Percentiles rank a stretch among this genome's conserved stretches.
Conservation (phyloP, 2,888 invertebrate species). For the Spodoptera picta region DNA sequence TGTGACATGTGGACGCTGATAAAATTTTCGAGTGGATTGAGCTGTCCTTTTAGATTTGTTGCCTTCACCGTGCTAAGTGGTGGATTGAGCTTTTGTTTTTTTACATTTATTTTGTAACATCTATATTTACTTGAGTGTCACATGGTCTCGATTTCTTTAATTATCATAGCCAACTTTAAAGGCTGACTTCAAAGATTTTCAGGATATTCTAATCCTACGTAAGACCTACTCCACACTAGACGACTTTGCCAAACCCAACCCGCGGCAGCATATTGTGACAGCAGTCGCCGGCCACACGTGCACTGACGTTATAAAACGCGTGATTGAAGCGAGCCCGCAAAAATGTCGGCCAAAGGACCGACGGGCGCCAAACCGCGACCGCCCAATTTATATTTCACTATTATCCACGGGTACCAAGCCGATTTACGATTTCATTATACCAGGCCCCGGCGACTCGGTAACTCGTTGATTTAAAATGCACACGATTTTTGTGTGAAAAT, state of each 20-base stretch:
- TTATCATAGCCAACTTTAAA: too few relatives aligned
- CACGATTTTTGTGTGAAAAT: constrained; percentile 64
- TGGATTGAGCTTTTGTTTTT: too few relatives aligned
- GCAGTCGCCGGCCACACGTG: constrained; percentile 51
- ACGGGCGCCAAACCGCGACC: constrained; percentile 78
- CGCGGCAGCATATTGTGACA: constrained; percentile 26
- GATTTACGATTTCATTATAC: constrained; percentile 84
- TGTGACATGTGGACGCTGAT: constrained; percentile 38
- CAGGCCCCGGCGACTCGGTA: constrained; percentile 58
- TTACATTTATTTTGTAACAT: too few relatives aligned
- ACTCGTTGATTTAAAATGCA: constrained; percentile 66
- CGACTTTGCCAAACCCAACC: constrained; percentile 8
- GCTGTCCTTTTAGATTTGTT: constrained; percentile 22
- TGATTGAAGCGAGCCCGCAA: constrained; percentile 82
- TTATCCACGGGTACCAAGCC: constrained; percentile 67
- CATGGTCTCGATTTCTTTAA: too few relatives aligned
- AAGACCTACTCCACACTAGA: constrained; percentile 15
- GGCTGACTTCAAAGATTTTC: too few relatives aligned
- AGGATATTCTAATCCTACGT: constrained; percentile 10
- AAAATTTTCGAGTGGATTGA: constrained; percentile 30
- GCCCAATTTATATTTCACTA: constrained; percentile 80
- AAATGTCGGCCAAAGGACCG: constrained; percentile 79
- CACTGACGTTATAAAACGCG: constrained; percentile 66
- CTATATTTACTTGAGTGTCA: too few relatives aligned
- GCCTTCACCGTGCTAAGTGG: background rate